phyloP scores from a whole-genome alignment of 2,888 invertebrate genomes.

The Dioctria rufipes region DNA sequence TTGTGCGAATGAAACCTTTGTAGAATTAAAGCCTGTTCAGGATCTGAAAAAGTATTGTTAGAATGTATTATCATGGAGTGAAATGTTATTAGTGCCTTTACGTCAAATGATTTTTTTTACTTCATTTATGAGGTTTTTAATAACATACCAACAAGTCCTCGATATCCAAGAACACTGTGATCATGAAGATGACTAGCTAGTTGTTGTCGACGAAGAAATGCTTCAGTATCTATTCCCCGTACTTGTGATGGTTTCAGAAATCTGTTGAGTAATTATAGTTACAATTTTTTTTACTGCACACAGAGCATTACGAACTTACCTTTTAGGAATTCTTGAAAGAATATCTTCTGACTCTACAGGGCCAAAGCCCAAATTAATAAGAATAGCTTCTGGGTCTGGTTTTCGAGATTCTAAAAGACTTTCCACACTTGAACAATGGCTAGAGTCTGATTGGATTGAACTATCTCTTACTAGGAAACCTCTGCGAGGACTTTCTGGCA shows the following conservation, averaged over 20 bases:
- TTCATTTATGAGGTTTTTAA: neutral
- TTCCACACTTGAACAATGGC: constrained; percentile 84
- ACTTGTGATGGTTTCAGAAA: constrained; percentile 87
- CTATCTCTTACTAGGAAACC: constrained; percentile 66
- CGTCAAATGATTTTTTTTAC: neutral
- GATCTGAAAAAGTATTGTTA: constrained; percentile 58
- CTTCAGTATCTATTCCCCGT: constrained; percentile 82
- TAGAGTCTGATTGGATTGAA: constrained; percentile 72
- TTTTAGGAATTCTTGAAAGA: constrained; percentile 83
- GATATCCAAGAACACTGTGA: constrained; percentile 82
- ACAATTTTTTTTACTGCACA: constrained; percentile 64
- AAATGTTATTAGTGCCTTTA: neutral
- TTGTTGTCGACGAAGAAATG: constrained; percentile 83
- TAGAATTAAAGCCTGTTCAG: constrained; percentile 60
- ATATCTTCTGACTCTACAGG: constrained; percentile 80
- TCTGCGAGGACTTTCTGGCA: constrained; percentile 27
- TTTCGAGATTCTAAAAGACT: constrained; percentile 86
- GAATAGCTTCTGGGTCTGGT: constrained; percentile 91
- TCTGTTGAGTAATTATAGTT: constrained; percentile 64
- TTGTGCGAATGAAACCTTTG: constrained; percentile 61
- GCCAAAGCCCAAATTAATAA: constrained; percentile 86
- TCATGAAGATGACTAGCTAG: constrained; percentile 82
- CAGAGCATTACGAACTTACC: constrained; percentile 57
- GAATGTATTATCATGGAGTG: neutral
- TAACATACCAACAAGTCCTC: constrained; percentile 80